Conservation (phyloP, 1,140 invertebrate species). For the Tetramorium alpestre region DNA sequence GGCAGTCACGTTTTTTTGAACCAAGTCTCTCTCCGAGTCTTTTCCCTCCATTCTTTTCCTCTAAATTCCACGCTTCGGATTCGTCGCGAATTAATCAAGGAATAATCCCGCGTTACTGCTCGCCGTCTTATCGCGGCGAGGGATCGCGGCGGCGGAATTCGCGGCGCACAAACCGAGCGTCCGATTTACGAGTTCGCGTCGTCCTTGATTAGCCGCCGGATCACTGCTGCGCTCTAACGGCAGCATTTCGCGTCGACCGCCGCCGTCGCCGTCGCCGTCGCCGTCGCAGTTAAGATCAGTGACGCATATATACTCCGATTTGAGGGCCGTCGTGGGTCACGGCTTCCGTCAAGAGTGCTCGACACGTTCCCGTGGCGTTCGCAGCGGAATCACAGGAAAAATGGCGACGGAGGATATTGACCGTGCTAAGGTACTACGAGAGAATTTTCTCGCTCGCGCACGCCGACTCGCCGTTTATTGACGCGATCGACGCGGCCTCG, state of each 20-base stretch:
- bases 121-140: background rate
- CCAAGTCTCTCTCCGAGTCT: background rate
- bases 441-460: background rate
- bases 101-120: background rate
- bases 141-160: too few relatives aligned
- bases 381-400: slow-evolving; percentile 69
- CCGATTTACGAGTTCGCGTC: too few relatives aligned
- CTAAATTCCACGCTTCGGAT: background rate
- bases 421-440: slow-evolving; percentile 80
- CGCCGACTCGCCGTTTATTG: too few relatives aligned
- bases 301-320: slow-evolving; percentile 10
- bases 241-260: background rate
- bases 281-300: background rate
- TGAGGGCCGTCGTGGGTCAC: background rate
- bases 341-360: background rate
- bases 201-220: background rate
- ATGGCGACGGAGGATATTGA: slow-evolving; percentile 85
- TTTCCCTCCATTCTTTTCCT: background rate
- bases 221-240: background rate
- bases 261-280: background rate
- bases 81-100: background rate
- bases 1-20: background rate
- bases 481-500: background rate
- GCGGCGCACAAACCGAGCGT: too few relatives aligned
- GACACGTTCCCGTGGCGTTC: slow-evolving; percentile 4